These are phyloP conservation scores for Drosophila novamexicana DNA, from an alignment of 1,140 invertebrate species.

Conservation along the genomic window DNA sequence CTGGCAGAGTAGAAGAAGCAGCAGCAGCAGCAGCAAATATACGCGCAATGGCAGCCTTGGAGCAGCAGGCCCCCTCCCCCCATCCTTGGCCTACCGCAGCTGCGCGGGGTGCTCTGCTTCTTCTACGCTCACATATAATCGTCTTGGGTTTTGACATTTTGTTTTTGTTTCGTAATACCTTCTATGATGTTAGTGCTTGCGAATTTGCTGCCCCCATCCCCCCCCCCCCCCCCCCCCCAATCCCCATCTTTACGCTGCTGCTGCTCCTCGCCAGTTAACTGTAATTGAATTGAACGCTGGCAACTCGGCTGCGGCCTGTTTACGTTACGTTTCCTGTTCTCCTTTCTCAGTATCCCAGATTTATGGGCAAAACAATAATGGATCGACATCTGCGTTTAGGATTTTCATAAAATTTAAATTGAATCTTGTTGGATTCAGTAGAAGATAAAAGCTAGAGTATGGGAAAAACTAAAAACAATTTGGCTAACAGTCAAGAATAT, in stretches of 20 bases:
- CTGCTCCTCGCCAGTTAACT: conserved; percentile 58
- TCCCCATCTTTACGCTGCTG: not conserved
- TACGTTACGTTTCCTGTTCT: not conserved
- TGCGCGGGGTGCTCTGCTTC: conserved; percentile 50
- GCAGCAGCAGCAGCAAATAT: not conserved
- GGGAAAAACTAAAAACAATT: not conserved
- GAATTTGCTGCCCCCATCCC: conserved; percentile 28
- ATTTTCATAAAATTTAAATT: conserved; percentile 17
- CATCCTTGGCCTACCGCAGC: conserved; percentile 13
- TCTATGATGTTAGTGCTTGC: conserved; percentile 76
- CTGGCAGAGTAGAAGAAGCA: conserved; percentile 35
- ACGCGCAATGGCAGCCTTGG: conserved; percentile 29
- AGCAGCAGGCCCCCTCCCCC: not conserved
- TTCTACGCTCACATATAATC: conserved; percentile 76
- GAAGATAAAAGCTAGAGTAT: not conserved
- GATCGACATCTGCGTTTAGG: conserved; percentile 21
- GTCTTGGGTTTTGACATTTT: conserved; percentile 84
- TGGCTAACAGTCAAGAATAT: no score
- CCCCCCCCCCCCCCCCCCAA: not conserved
- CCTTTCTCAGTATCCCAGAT: conserved; percentile 34
- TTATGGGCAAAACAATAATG: conserved; percentile 46
- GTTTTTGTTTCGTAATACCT: conserved; percentile 84
- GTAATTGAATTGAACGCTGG: conserved; percentile 73
- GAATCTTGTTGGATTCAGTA: conserved; percentile 17
- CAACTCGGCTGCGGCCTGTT: conserved; percentile 17